Evolutionary conservation across 2,113 vertebrate species (phyloP), one percentile per base, ranked within the genome.

Genomic region (Neoarius graeffei): DNA sequence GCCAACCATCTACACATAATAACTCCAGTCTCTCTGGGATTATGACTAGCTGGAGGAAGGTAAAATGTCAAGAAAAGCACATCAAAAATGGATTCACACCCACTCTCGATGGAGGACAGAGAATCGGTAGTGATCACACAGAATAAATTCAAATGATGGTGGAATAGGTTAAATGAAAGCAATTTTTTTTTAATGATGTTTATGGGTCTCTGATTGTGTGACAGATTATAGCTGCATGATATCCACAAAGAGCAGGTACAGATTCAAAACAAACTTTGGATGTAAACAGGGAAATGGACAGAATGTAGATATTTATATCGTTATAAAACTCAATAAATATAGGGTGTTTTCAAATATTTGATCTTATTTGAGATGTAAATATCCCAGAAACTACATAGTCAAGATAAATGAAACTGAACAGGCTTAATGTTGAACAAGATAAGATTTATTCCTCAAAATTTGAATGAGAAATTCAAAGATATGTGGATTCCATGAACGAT

Each of bases 1-100:
- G 86, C 48, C 35, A 88, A 69, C 50, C 81, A 86, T 76, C 85
- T 20, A 4, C 42, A 77, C 67, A 74, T 54, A 76, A 83, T 60
- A 15, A 23, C 62, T 48, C 7, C 11, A 81, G 86, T 11, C 20
- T 88, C 69, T 81, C 64, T 76, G 69, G 73, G 81, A 87, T 81
- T 54, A 54, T 76, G 60, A 59, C n/a, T 6, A 35, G 74, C 25
- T 69, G 59, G 17, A 5, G 17, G 64, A 81, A 62, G 69, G 67
- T 83, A 57, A 81, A 57, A 27, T 84, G 20, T 42, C 20, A 50
- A 35, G 57, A 48, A 19, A 85, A 76, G 50, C 48, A 48, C n/a
- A 20, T 77, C 50, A 62, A 48, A 85, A 48, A 67, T 64, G 50
- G 57, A 56, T 86, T 69, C 20, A 66, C 60, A 69, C 80, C 23